These are phyloP conservation scores for Lepetodrilus schrolli DNA, from an alignment of 2,888 invertebrate genomes.

Conservation along the genomic window DNA sequence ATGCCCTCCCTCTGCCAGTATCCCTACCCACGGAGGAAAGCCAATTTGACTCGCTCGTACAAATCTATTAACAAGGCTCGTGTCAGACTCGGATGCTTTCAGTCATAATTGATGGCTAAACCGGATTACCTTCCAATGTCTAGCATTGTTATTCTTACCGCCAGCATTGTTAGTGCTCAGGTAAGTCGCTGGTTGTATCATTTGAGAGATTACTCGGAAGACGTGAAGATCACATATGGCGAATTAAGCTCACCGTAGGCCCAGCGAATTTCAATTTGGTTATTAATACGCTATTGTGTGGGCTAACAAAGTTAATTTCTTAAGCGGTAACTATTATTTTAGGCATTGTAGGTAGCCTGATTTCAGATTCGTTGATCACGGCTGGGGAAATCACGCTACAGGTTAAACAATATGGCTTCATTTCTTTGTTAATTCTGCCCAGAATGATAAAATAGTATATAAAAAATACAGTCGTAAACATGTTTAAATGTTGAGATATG, in stretches of 20 bases:
- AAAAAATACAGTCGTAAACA: too few species aligned
- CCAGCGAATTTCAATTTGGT: not conserved
- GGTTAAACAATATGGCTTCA: not conserved
- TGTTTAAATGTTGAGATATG: too few species aligned
- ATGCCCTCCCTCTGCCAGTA: too few species aligned
- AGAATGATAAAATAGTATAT: too few species aligned
- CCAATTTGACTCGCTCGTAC: not conserved
- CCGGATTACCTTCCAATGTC: not conserved
- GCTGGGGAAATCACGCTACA: not conserved
- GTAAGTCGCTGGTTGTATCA: not conserved
- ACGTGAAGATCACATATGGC: not conserved
- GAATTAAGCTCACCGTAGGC: not conserved
- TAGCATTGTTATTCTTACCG: not conserved
- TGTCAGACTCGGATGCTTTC: not conserved
- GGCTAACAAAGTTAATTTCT: constrained; percentile 19
- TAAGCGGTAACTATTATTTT: not conserved
- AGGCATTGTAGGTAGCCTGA: too few species aligned
- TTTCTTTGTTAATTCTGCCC: not conserved
- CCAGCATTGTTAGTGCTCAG: not conserved
- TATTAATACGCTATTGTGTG: not conserved
- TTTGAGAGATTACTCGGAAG: not conserved
- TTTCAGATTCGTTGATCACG: not conserved
- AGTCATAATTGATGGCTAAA: not conserved
- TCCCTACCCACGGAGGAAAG: too few species aligned
- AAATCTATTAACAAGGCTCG: not conserved